Evolutionary conservation across 2,113 vertebrate genomes (phyloP), one percentile per base, ranked within the genome.

Genomic region (Excalfactoria chinensis): DNA sequence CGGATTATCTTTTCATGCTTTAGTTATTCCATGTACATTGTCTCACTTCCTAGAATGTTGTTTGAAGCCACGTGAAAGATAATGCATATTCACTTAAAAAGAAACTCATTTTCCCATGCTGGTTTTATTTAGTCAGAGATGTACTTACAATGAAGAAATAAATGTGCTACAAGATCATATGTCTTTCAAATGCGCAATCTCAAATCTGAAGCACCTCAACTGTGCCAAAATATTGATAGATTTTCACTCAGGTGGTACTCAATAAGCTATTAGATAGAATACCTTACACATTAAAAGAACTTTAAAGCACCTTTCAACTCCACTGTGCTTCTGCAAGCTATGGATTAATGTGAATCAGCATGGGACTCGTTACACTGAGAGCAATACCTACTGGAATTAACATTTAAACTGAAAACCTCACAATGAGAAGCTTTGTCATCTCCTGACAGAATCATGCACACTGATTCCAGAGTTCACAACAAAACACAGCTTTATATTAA

Each of bases 231-330:
- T 6, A 13, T 14, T 87, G 63, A 76, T 63, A 55, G n/a, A 86
- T 71, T 84, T 86, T 93, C 56, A 62, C 41, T 78, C 21, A 56
- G 34, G 17, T 17, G 26, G 59, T 59, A 53, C 28, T 69, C 35
- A 37, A 66, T 34, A 59, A 90, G 11, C 1, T 72, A 46, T 86
- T 75, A 93, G 25, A 58, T 13, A 69, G 32, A 79, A 26, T 26
- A 86, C 30, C 22, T 85, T 79, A 15, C 11, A 41, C 9, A 37
- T 68, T 46, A 72, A 77, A 87, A 80, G 60, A 77, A 48, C 25
- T 23, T 86, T 46, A 95, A 90, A 90, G 14, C 11, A 68, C 9
- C 43, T 95, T 91, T 90, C 20, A 91, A 83, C 53, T 62, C 71
- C 60, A 34, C 62, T 43, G 51, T 62, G 35, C 10, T 82, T 86